A percentile compares a stretch with the other conserved stretches of the same genome.
Conservation (phyloP, 2,797 vertebrate genomes). For the Antennarius maculatus region DNA sequence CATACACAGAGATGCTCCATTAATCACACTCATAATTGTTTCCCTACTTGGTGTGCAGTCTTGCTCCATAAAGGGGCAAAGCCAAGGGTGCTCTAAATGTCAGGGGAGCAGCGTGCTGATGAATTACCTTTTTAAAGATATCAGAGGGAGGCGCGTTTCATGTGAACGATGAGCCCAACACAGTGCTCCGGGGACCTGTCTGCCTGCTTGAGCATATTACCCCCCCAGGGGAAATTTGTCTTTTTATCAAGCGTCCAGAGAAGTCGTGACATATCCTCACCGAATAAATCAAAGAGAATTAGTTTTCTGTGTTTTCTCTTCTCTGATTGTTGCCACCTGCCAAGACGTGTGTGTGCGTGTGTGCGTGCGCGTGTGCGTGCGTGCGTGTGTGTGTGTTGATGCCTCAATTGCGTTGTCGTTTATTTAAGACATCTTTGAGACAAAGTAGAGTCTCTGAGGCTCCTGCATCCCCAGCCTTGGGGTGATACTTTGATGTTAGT, state of each 20-base stretch:
- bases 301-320: conserved; percentile 72
- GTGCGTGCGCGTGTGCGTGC: conserved; percentile 23
- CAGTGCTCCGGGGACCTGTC: conserved; percentile 57
- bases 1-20: conserved; percentile 72
- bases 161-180: conserved; percentile 78
- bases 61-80: conserved; percentile 76
- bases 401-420: no score
- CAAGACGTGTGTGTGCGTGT: conserved; percentile 28
- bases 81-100: conserved; percentile 79
- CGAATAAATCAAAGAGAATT: conserved; percentile 83
- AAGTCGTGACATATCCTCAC: conserved; percentile 67
- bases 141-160: conserved; percentile 67
- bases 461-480: conserved; percentile 18
- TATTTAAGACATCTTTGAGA: no score
- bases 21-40: conserved; percentile 82
- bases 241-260: conserved; percentile 84
- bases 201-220: conserved; percentile 52
- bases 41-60: conserved; percentile 74
- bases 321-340: conserved; percentile 65
- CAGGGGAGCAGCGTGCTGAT: conserved; percentile 77
- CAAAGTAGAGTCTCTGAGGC: background rate
- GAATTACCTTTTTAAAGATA: conserved; percentile 83
- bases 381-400: background rate
- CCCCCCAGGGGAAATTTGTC: conserved; percentile 77
- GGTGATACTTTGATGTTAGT: conserved; percentile 37